Base-by-base conservation (phyloP, 2,797 vertebrate species). In the Meda fulgida region DNA sequence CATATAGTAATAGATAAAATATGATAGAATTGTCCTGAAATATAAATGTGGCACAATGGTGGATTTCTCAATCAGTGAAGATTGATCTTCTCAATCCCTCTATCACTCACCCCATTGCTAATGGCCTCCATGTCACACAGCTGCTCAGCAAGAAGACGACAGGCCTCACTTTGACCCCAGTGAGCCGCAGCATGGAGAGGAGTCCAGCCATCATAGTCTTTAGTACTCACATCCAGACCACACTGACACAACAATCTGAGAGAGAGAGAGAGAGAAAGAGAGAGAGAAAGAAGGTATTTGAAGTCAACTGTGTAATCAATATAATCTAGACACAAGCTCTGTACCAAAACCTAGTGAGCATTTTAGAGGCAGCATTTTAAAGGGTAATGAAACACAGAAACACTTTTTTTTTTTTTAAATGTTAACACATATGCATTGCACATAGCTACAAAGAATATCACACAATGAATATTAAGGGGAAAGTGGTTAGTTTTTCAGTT, bases 141-240 rank as follows among this genome's bases (percentile, higher is more conserved):
- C 11, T 97, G 95, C 86, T 98, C 96, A 0, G 96, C 96, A 85
- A 98, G 93, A 46, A 97, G 90, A 70, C 93, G 90, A 84, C 96
- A 97, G 81, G 97, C 96, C 3, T 97, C 97, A 3, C 95, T 95
- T 87, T 97, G 97, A 0, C 97, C 96, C 97, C 97, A 98, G 92
- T 98, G 97, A 2, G 97, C 96, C 0, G 97, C 97, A 0, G 97
- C 97, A 0, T 98, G 97, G 53, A 98, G 94, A 2, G 97, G 97
- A 0, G 97, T 97, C 97, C 97, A 98, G 89, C 97, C 97, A 0
- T 98, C 97, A 14, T 93, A 94, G 78, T 98, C 97, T 43, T 91
- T 92, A 40, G 95, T 95, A 3, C 96, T 97, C 0, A 97, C 95
- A 36, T 97, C 96, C 11, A 97, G 93, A 36, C 96, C 96, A 4